These are phyloP conservation scores for Microcebus murinus DNA, from an alignment of 2,113 vertebrate species.

Conservation along the genomic window DNA sequence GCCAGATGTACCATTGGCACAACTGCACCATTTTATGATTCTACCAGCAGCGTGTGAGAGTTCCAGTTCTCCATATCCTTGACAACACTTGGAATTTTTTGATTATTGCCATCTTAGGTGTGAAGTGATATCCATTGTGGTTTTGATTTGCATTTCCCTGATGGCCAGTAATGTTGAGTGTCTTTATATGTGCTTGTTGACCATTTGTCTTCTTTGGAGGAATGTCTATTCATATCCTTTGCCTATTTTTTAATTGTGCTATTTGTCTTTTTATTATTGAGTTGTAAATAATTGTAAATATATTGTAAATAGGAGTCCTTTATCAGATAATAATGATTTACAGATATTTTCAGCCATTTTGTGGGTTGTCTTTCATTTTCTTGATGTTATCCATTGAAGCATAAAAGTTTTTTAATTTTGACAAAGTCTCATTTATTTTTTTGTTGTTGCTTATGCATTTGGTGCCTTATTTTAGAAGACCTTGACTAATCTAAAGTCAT, in stretches of 20 bases:
- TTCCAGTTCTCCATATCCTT: background rate
- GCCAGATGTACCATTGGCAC: background rate
- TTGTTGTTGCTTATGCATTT: background rate
- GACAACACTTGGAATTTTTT: background rate
- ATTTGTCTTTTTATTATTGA: background rate
- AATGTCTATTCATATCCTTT: background rate
- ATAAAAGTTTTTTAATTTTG: background rate
- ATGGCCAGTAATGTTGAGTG: background rate
- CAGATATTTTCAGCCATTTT: background rate
- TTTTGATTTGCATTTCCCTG: background rate
- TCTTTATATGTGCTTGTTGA: background rate
- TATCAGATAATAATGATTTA: background rate
- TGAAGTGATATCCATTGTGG: background rate
- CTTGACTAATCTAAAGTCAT: background rate
- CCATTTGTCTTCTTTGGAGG: background rate
- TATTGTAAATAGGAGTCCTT: background rate
- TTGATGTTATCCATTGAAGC: background rate
- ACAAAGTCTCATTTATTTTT: background rate
- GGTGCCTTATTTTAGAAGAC: background rate
- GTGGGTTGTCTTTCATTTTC: background rate
- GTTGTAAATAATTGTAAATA: background rate
- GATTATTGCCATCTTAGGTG: background rate
- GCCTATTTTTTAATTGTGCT: background rate
- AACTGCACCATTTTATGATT: background rate
- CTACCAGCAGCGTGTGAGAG: background rate